Base-by-base conservation (phyloP, 2,797 vertebrate genomes). In the Telmatherina bonti region DNA sequence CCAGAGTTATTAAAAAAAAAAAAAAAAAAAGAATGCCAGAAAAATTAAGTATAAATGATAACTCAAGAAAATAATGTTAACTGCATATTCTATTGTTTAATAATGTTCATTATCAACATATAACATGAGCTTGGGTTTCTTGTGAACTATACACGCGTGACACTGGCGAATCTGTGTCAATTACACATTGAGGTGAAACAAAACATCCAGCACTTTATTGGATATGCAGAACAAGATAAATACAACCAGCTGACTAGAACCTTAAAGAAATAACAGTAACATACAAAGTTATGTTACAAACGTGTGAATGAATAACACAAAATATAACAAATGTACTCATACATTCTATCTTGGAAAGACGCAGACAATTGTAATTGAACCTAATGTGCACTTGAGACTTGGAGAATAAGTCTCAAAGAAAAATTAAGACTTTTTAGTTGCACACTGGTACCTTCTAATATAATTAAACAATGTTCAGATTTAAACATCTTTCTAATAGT, bases 141-240 rank as follows among this genome's bases (percentile, higher is more conserved):
- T 70, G 65, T 76, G 67, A 61, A 53, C 33, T 15, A 31, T 45
- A 69, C 57, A 59, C 24, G 16, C 55, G 52, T 56, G 16, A 72
- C 47, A 77, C 51, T 11, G 27, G 70, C 54, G 74, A 16, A 63
- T 41, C 15, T 45, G 63, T 78, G 62, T 69, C 30, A 24, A 67
- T 30, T 5, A 47, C 71, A 72, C 61, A 70, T 6, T 36, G 54
- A 57, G 35, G 59, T 84, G 67, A 70, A 87, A 81, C 52, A 62
- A 80, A 82, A 83, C 80, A 88, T 85, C 80, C 72, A 90, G 88
- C 82, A 81, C 79, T 88, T 91, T 83, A 89, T 88, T 90, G 72
- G 70, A 84, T 84, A 87, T 78, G 83, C 79, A 87, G 79, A 81
- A 83, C 70, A 76, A 77, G 81, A 89, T 76, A 76, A 79, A 77